phyloP scores from a whole-genome alignment of 2,113 vertebrate species.

The Plotosus lineatus region DNA sequence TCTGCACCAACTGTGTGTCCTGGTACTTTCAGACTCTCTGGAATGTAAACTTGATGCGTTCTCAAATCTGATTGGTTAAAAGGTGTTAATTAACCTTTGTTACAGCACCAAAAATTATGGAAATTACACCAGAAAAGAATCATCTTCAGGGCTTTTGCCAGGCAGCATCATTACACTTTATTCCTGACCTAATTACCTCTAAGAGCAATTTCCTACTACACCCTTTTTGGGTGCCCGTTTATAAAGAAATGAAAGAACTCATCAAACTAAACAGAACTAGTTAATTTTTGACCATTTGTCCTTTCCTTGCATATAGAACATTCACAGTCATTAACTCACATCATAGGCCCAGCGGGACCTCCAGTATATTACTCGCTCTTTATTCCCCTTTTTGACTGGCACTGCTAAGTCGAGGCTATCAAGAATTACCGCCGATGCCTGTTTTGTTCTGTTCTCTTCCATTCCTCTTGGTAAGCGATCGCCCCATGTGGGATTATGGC shows the following conservation, averaged over 20 bases:
- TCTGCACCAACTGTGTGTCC: constrained; percentile 3
- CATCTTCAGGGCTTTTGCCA: neutral
- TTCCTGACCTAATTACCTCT: neutral
- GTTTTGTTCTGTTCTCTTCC: neutral
- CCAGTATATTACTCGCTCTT: neutral
- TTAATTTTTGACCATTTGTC: neutral
- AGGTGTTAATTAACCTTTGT: neutral
- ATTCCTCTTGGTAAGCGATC: neutral
- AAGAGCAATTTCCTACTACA: neutral
- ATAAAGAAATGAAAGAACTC: neutral
- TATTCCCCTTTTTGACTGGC: neutral
- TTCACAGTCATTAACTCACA: constrained; percentile 1
- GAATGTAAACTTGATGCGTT: neutral
- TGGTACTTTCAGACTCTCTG: constrained; percentile 12
- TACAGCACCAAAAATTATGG: neutral
- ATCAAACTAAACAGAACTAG: neutral
- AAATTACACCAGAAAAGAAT: neutral
- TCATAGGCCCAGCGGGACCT: constrained; percentile 2
- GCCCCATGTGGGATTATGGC: constrained; percentile 2
- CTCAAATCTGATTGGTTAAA: neutral
- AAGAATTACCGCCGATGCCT: constrained; percentile 1
- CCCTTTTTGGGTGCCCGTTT: neutral
- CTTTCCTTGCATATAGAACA: neutral
- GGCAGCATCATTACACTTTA: neutral
- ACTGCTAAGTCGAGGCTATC: neutral